Percentiles rank a stretch among this genome's conserved stretches.
Conservation (phyloP, 1,140 invertebrate genomes). For the Octopus sinensis region DNA sequence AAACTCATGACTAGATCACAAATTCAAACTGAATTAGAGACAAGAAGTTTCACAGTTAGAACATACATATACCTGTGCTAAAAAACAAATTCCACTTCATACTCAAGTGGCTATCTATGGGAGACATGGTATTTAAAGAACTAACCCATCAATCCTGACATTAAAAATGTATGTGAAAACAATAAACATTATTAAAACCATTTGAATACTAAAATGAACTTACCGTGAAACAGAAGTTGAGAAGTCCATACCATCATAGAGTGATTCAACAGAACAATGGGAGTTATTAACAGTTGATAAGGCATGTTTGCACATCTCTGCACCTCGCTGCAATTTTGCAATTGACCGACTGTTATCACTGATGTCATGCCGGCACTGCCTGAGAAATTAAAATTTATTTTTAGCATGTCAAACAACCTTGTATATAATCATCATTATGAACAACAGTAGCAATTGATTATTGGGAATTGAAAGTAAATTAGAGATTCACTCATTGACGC, state of each 20-base stretch:
- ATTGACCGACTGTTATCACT: constrained; percentile 54
- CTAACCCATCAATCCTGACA: background rate
- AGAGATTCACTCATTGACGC: too few species aligned
- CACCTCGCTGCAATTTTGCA: constrained; percentile 54
- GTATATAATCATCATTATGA: too few species aligned
- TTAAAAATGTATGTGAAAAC: background rate
- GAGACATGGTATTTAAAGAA: background rate
- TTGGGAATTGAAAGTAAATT: too few species aligned
- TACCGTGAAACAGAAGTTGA: constrained; percentile 53
- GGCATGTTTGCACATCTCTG: constrained; percentile 59
- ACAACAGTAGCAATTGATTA: too few species aligned
- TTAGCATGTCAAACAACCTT: too few species aligned
- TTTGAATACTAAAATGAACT: constrained; percentile 12
- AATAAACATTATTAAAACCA: background rate
- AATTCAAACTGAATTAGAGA: background rate
- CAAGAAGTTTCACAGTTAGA: background rate
- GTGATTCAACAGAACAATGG: constrained; percentile 55
- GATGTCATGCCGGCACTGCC: constrained; percentile 42
- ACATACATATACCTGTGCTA: background rate
- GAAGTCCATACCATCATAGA: constrained; percentile 55
- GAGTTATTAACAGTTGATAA: constrained; percentile 55
- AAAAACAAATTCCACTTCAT: background rate
- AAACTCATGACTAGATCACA: too few species aligned
- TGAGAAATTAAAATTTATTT: constrained; percentile 20
- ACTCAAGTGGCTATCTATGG: background rate